Evolutionary conservation across 2,797 vertebrate genomes (phyloP), one percentile per base, ranked within the genome.

Genomic region (Pitangus sulphuratus): DNA sequence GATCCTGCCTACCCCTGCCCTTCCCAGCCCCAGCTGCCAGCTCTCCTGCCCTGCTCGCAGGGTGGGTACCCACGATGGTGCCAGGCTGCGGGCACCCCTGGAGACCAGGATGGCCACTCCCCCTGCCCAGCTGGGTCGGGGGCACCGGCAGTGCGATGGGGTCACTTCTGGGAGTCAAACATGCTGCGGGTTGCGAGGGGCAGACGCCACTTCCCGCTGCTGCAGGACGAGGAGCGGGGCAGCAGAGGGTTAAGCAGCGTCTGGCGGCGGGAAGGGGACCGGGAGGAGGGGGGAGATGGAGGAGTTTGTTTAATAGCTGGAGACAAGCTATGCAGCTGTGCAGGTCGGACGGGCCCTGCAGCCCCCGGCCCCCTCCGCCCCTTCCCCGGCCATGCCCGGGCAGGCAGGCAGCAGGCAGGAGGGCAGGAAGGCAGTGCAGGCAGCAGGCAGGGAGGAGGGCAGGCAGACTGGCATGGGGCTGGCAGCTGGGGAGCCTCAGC

Each of bases 301-400:
- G 82, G 75, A 65, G 95, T 94, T 95, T 93, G 90, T 94, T 96
- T 96, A 96, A 94, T 94, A 91, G 93, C 90, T 94, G 83, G 80
- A 96, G 93, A 96, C 90, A 86, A 95, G 93, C 77, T 94, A 95
- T 95, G 94, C 94, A 91, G 94, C 93, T 92, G 94, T 95, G 90
- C 87, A 94, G 96, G 92, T 95, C 31, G 3, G 77, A 93, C 88
- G 19, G 88, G 88, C 93, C 85, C 89, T 85, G 78, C 84, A 85
- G 82, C 21, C 79, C 84, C 54, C 54, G 48, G 75, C 71, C 81
- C 85, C 37, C 50, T 7, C 48, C 17, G 9, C 8, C 74, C 48
- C 24, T 39, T 39, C 33, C 47, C 64, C 25, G 1, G 22, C 80
- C 48, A 0, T 69, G 81, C 72, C 74, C 3, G 39, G 66, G 66